Evolutionary conservation across 2,888 invertebrate species (phyloP).

Genomic region (Orthosia gothica): DNA sequence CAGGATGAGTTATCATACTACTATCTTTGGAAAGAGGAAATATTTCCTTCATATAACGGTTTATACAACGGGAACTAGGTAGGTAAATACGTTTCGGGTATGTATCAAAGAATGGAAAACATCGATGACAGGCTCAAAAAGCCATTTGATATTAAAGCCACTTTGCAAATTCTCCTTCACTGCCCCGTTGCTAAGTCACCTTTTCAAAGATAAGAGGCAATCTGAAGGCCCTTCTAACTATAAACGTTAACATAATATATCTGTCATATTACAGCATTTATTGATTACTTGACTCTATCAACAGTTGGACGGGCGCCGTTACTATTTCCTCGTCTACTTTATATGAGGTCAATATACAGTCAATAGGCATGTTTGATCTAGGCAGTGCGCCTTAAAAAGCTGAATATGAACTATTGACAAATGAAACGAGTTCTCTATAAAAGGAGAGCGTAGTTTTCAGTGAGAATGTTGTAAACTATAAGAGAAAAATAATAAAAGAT

Average conservation of each 20-base stretch:
- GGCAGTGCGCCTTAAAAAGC: slow-evolving; percentile 36
- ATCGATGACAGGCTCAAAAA: neutral
- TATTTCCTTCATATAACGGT: slow-evolving; percentile 5
- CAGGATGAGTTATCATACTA: slow-evolving; percentile 6
- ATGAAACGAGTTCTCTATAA: slow-evolving; percentile 38
- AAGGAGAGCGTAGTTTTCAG: slow-evolving; percentile 32
- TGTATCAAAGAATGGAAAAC: slow-evolving; percentile 1
- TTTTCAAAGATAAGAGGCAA: slow-evolving; percentile 48
- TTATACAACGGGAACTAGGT: neutral
- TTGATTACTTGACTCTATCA: slow-evolving; percentile 55
- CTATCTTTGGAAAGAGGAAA: neutral
- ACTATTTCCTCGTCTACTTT: slow-evolving; percentile 57
- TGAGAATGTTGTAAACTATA: slow-evolving; percentile 15
- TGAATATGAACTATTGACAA: slow-evolving; percentile 33
- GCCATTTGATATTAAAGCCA: slow-evolving; percentile 16
- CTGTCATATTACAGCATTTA: slow-evolving; percentile 47
- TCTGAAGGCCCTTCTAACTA: slow-evolving; percentile 50
- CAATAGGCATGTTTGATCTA: slow-evolving; percentile 41
- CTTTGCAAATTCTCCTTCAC: slow-evolving; percentile 23
- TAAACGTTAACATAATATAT: slow-evolving; percentile 37
- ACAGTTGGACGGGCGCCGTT: slow-evolving; percentile 40
- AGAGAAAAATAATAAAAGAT: slow-evolving; percentile 32
- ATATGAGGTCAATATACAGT: slow-evolving; percentile 60
- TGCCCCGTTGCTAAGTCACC: slow-evolving; percentile 34
- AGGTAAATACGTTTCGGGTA: neutral